phyloP scores from a whole-genome alignment of 2,113 vertebrate species.

The Sterna hirundo region DNA sequence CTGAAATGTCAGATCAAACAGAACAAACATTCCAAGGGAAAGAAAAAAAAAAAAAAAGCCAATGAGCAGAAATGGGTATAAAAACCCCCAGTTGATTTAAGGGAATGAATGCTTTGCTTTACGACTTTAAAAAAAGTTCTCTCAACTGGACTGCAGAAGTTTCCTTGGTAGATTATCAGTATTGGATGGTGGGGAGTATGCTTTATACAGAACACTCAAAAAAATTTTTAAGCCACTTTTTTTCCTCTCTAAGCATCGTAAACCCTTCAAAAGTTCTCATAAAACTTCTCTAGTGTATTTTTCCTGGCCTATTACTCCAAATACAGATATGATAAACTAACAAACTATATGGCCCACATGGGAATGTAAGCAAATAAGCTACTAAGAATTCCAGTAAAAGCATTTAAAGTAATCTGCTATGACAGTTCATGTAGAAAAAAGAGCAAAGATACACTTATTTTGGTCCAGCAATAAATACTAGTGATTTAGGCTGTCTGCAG shows the following conservation, averaged over 20 bases:
- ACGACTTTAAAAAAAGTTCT: not conserved
- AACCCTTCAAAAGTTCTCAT: not conserved
- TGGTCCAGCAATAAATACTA: not conserved
- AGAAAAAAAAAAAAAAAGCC: too few species aligned
- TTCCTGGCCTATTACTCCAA: not conserved
- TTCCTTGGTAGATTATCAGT: not conserved
- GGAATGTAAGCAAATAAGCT: not conserved
- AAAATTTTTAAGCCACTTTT: too few species aligned
- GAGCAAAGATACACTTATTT: not conserved
- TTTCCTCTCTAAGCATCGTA: not conserved
- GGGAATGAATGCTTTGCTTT: not conserved
- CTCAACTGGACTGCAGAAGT: not conserved
- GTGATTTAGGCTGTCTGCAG: not conserved
- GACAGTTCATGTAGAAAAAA: not conserved
- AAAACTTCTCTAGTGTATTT: not conserved
- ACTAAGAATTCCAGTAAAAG: not conserved
- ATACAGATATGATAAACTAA: not conserved
- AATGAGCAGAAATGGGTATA: too few species aligned
- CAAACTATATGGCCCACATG: accelerated
- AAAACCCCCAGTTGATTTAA: accelerated
- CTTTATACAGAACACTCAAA: not conserved
- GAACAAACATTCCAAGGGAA: accelerated
- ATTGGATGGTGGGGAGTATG: not conserved
- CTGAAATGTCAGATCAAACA: not conserved
- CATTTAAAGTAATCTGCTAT: not conserved